Conservation (phyloP, 37 sponge, comb jelly and placozoan species). For the Oscarella lobularis region DNA sequence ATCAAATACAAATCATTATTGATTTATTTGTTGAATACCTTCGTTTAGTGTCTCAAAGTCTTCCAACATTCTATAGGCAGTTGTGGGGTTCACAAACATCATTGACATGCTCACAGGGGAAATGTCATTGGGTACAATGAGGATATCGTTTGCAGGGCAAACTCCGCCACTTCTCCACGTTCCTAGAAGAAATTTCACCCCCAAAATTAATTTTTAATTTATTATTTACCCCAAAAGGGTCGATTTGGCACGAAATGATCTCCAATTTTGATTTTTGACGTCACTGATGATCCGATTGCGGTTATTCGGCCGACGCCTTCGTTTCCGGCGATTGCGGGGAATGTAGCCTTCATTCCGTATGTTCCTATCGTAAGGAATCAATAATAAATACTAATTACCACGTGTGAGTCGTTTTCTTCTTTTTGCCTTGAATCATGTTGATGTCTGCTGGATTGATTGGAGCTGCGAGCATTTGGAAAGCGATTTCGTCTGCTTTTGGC, state of each 20-base stretch:
- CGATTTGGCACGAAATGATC: slow-evolving; percentile 58
- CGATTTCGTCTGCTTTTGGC: slow-evolving; percentile 35
- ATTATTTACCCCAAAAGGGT: slow-evolving; percentile 60
- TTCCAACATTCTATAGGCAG: slow-evolving; percentile 87
- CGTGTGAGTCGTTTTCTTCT: too few relatives aligned
- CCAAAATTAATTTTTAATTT: neutral
- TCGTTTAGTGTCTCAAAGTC: slow-evolving; percentile 59
- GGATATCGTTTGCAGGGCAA: slow-evolving; percentile 13
- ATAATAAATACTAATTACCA: too few relatives aligned
- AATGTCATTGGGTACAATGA: slow-evolving; percentile 29
- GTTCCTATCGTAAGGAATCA: too few relatives aligned
- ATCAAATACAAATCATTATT: neutral
- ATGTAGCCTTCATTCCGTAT: slow-evolving; percentile 36
- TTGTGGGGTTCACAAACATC: slow-evolving; percentile 69
- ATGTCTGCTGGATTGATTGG: slow-evolving; percentile 83
- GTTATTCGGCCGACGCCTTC: slow-evolving; percentile 71
- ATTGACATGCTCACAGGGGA: slow-evolving; percentile 50
- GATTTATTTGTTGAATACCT: too few relatives aligned
- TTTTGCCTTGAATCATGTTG: slow-evolving; percentile 77
- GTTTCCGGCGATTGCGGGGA: slow-evolving; percentile 82
- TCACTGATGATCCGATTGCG: too few relatives aligned
- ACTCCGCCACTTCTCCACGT: slow-evolving; percentile 57
- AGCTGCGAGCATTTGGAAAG: slow-evolving; percentile 53
- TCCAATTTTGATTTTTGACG: slow-evolving; percentile 41
- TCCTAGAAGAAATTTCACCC: slow-evolving; percentile 19